phyloP scores from a whole-genome alignment of 2,797 vertebrate species.

The Pseudomugil tenellus region DNA sequence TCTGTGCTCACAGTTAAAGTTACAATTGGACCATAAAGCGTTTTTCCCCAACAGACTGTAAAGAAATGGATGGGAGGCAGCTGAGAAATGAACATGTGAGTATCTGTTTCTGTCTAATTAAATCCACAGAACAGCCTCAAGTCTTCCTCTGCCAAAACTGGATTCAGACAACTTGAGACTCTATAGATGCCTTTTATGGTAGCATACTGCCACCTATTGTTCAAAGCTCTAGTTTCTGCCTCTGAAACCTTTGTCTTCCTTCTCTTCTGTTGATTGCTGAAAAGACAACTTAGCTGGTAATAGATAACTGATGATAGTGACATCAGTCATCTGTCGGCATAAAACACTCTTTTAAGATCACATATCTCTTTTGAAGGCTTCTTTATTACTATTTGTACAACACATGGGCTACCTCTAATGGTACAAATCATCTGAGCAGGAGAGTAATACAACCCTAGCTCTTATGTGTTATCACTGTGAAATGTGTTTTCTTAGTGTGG shows the following conservation, averaged over 20 bases:
- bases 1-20: slow-evolving; percentile 81
- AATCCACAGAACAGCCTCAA: slow-evolving; percentile 84
- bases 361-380: slow-evolving; percentile 82
- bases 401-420: slow-evolving; percentile 78
- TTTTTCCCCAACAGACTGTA: slow-evolving; percentile 78
- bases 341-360: slow-evolving; percentile 82
- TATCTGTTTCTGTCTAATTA: slow-evolving; percentile 89
- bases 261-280: slow-evolving; percentile 66
- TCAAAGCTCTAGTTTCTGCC: slow-evolving; percentile 38
- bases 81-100: slow-evolving; percentile 86
- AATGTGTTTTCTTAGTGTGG: slow-evolving; percentile 81
- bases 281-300: slow-evolving; percentile 78
- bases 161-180: slow-evolving; percentile 61
- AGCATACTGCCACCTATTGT: slow-evolving; percentile 88
- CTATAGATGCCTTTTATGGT: slow-evolving; percentile 71
- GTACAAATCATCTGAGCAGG: slow-evolving; percentile 79
- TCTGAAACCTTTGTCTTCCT: slow-evolving; percentile 63
- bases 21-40: slow-evolving; percentile 82
- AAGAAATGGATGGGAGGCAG: slow-evolving; percentile 84
- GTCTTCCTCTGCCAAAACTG: slow-evolving; percentile 78
- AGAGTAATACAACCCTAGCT: slow-evolving; percentile 77
- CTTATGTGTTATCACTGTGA: slow-evolving; percentile 82
- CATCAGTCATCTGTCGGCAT: slow-evolving; percentile 78
- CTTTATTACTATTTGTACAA: slow-evolving; percentile 82
- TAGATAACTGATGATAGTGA: slow-evolving; percentile 77